These are phyloP conservation scores for Acanthurus lineatus DNA, from an alignment of 2,797 vertebrate species.

Conservation along the genomic window DNA sequence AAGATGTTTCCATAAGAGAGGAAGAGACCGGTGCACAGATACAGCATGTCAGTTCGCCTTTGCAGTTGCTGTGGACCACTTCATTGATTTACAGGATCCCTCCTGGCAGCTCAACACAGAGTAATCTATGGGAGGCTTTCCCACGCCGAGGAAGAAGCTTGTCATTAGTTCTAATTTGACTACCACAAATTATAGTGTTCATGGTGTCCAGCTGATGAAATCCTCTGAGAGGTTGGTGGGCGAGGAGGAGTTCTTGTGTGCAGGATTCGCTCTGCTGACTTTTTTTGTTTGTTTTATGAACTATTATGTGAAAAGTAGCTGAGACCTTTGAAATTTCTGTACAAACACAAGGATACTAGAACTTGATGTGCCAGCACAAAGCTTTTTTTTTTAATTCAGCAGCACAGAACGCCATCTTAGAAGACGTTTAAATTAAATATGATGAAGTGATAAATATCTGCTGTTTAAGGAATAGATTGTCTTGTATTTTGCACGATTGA, in stretches of 20 bases:
- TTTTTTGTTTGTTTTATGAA: neutral
- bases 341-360: neutral
- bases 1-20: constrained; percentile 18
- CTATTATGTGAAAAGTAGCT: constrained; percentile 19
- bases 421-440: neutral
- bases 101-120: constrained; percentile 46
- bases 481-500: neutral
- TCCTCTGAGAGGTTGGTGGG: constrained; percentile 46
- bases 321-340: constrained; percentile 13
- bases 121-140: constrained; percentile 61
- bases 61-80: neutral
- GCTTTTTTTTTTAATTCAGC: neutral
- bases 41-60: neutral
- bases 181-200: constrained; percentile 68
- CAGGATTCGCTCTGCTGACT: neutral
- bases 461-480: neutral
- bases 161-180: constrained; percentile 56
- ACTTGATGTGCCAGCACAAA: constrained; percentile 42
- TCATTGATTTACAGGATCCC: constrained; percentile 19
- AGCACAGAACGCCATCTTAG: neutral
- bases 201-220: constrained; percentile 65
- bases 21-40: neutral
- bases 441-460: neutral
- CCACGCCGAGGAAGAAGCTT: constrained; percentile 61
- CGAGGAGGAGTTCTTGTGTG: neutral